Evolutionary conservation across 2,113 vertebrate species (phyloP).

Genomic region (Microtus oregoni): DNA sequence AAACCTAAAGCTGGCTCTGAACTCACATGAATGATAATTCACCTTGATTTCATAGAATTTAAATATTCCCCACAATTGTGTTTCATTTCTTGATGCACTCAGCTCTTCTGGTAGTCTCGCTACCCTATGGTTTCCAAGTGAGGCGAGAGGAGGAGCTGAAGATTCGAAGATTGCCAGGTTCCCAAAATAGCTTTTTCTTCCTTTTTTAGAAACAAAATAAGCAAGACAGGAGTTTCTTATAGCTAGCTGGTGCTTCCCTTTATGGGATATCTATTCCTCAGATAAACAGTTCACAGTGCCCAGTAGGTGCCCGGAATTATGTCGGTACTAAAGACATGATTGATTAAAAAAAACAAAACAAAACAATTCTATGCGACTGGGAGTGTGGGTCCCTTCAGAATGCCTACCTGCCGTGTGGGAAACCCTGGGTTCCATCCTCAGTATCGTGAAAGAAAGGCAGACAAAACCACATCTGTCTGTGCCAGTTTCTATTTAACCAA

Average conservation of each 20-base stretch:
- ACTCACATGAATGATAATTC: slow-evolving; percentile 1
- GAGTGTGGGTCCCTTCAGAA: neutral
- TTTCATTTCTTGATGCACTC: slow-evolving; percentile 23
- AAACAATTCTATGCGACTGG: neutral
- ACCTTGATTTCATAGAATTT: neutral
- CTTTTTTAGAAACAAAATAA: slow-evolving; percentile 40
- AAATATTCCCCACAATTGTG: slow-evolving; percentile 16
- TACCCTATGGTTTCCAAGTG: neutral
- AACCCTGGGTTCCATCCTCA: neutral
- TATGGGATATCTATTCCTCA: neutral
- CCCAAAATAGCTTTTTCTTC: neutral
- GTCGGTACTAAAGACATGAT: neutral
- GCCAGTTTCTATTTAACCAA: slow-evolving; percentile 2
- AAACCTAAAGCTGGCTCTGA: neutral
- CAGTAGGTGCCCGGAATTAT: neutral
- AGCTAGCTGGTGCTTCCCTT: neutral
- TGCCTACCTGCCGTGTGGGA: no score
- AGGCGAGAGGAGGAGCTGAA: neutral
- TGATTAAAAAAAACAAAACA: neutral
- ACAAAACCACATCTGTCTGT: neutral
- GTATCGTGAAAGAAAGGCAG: neutral
- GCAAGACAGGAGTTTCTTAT: neutral
- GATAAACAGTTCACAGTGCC: neutral
- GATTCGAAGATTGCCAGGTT: neutral
- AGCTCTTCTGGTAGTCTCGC: neutral